These are phyloP conservation scores for Cydia strobilella DNA, from an alignment of 1,140 invertebrate genomes.

Conservation along the genomic window DNA sequence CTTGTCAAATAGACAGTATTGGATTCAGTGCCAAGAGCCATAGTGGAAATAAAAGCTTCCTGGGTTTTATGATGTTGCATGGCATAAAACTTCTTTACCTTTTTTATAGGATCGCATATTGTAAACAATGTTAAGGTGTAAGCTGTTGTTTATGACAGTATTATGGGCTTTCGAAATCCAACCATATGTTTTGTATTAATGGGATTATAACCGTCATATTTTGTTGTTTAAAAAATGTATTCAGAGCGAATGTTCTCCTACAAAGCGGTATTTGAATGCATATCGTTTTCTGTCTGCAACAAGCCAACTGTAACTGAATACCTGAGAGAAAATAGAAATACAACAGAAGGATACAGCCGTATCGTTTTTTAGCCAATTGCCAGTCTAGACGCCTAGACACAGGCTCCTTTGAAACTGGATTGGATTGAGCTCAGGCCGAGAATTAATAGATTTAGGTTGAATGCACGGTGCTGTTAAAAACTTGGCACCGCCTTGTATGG, in stretches of 20 bases:
- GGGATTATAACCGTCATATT: not conserved
- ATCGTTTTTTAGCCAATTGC: slow-evolving; percentile 37
- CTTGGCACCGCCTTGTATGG: slow-evolving; percentile 33
- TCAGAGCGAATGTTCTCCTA: not conserved
- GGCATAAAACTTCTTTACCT: slow-evolving; percentile 52
- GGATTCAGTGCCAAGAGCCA: slow-evolving; percentile 54
- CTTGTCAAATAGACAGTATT: slow-evolving; percentile 46
- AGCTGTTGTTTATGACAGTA: not conserved
- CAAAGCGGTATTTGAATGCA: not conserved
- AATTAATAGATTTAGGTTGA: slow-evolving; percentile 67
- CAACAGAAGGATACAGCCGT: slow-evolving; percentile 21
- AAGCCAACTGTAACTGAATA: not conserved
- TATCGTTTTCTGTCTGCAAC: not conserved
- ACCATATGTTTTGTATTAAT: slow-evolving; percentile 18
- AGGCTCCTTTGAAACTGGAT: slow-evolving; percentile 59
- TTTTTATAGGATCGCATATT: slow-evolving; percentile 24
- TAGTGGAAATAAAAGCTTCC: slow-evolving; percentile 49
- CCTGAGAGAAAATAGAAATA: slow-evolving; percentile 23
- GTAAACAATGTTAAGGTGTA: slow-evolving; percentile 20
- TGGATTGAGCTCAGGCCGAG: slow-evolving; percentile 49
- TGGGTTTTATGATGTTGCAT: slow-evolving; percentile 43
- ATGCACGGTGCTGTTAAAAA: slow-evolving; percentile 46
- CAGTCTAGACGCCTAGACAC: slow-evolving; percentile 67
- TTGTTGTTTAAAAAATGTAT: not conserved
- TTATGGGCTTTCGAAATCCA: slow-evolving; percentile 2